Conservation (phyloP, 1,140 invertebrate genomes). For the Luehdorfia chinensis region DNA sequence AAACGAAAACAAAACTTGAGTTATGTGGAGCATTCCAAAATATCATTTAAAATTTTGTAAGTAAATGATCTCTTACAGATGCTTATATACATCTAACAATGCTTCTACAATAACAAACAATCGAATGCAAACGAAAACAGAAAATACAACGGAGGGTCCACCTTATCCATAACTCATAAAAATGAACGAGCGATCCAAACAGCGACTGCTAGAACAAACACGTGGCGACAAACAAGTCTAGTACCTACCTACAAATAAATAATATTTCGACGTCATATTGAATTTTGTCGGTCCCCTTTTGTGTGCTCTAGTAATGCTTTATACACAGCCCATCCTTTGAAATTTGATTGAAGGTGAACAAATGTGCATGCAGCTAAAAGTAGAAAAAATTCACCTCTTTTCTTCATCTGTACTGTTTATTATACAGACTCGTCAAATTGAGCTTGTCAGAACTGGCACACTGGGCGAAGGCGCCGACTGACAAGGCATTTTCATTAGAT, state of each 20-base stretch:
- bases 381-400: constrained; percentile 2
- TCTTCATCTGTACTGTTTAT: constrained; percentile 14
- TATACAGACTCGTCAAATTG: constrained; percentile 4
- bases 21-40: too few relatives aligned
- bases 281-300: constrained; percentile 14
- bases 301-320: constrained; percentile 16
- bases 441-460: constrained; percentile 22
- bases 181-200: constrained; percentile 59
- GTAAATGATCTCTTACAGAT: too few relatives aligned
- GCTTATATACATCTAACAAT: too few relatives aligned
- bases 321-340: constrained; percentile 15
- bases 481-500: constrained; percentile 70
- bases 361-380: constrained; percentile 10
- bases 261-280: constrained; percentile 19
- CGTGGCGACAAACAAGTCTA: constrained; percentile 42
- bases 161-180: constrained; percentile 72
- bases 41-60: too few relatives aligned
- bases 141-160: constrained; percentile 51
- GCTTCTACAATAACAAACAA: constrained; percentile 40
- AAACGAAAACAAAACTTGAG: too few relatives aligned
- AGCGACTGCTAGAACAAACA: constrained; percentile 53
- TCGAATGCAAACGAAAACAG: constrained; percentile 43
- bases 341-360: constrained; percentile 14
- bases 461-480: constrained; percentile 33
- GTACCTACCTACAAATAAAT: constrained; percentile 31